phyloP scores from a whole-genome alignment of 1,140 invertebrate species.

The Eulimnadia texana region DNA sequence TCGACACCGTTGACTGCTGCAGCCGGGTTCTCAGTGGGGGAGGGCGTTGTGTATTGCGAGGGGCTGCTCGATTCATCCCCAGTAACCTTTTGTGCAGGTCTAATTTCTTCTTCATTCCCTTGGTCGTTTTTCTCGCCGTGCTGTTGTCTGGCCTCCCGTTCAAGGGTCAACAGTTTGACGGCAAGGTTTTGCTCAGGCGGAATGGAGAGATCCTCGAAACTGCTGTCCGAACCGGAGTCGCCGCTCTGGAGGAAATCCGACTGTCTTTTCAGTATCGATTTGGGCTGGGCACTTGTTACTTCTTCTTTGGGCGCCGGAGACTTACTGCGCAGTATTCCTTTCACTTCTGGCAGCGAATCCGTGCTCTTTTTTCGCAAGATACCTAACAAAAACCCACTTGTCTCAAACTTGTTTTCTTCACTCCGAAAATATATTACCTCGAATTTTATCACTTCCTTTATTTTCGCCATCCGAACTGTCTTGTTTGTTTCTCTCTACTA shows the following conservation, averaged over 20 bases:
- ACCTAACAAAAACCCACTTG: too few species aligned
- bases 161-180: constrained; percentile 8
- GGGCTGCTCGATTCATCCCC: too few species aligned
- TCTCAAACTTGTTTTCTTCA: too few species aligned
- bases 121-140: background rate
- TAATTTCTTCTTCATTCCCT: background rate
- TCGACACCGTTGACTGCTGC: too few species aligned
- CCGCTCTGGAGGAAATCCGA: constrained; percentile 1
- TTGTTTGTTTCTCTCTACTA: background rate
- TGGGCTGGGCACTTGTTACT: background rate
- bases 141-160: constrained; percentile 4
- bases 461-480: background rate
- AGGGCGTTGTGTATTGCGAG: too few species aligned
- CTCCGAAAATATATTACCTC: background rate
- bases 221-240: constrained; percentile 5
- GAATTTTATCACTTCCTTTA: background rate
- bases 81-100: too few species aligned
- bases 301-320: background rate
- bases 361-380: constrained; percentile 5
- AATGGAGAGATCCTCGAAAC: background rate
- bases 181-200: constrained; percentile 6
- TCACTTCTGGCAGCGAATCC: background rate
- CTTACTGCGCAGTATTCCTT: constrained; percentile 4
- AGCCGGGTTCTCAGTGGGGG: too few species aligned
- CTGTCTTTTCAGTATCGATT: constrained; percentile 8